Base-by-base conservation (phyloP, 1,140 invertebrate genomes). In the Drosophila bocki region DNA sequence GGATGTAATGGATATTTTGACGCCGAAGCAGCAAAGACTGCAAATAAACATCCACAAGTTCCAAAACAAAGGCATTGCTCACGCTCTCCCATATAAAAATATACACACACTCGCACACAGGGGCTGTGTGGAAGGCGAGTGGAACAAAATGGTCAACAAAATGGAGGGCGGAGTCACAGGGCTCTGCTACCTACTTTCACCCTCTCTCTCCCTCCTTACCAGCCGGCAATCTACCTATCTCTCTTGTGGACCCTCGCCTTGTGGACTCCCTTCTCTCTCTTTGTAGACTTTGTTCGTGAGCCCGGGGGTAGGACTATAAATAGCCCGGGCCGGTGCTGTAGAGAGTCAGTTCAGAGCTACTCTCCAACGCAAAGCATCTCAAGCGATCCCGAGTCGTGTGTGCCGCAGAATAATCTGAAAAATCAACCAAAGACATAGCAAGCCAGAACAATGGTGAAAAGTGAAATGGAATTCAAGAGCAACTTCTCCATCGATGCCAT, bases 401-500 rank as follows among this genome's bases (percentile, higher is more conserved):
- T 79, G 22, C 68, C 47, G 35, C 53, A 26, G 53, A 56, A 39
- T 15, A n/a, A 26, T 11, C 53, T 56, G 53, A 56, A 41, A 35
- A 61, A 58, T 12, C 45, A 79, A 61, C n/a, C 11, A 58, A 71
- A 65, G 53, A 41, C 29, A 19, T 33, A 54, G 50, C 11, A 42
- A 17, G 4, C n/a, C 12, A 48, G 17, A 44, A 72, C n/a, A 41
- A 76, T 91, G 88, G 88, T 91, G 85, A 86, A 92, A 88, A 91
- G 79, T 86, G 79, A 91, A 80, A 92, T 92, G 91, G 91, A 92
- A 75, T 90, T 92, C 77, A 92, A 92, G 54, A 96, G 95, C 33
- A 95, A 94, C 69, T 97, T 97, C 93, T 96, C 95, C 77, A 97
- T 97, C 71, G 95, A 95, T 71, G 95, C 95, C 53, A 95, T 97